These are phyloP conservation scores for Uloborus diversus DNA, from an alignment of 1,140 invertebrate genomes.

Conservation along the genomic window DNA sequence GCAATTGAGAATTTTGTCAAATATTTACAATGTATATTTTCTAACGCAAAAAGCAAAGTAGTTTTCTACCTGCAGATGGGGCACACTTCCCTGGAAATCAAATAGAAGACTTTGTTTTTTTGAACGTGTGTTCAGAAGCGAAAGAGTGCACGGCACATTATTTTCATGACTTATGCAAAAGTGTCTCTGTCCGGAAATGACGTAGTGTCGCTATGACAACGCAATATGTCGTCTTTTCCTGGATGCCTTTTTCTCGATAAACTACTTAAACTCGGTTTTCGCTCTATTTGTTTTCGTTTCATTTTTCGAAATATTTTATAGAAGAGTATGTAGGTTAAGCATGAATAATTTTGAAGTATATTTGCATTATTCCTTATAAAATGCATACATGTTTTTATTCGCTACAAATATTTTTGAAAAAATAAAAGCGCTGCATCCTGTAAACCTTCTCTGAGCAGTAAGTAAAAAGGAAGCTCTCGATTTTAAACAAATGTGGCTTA, in stretches of 20 bases:
- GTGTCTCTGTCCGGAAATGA: constrained; percentile 25
- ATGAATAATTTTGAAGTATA: too few relatives aligned
- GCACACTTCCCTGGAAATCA: not conserved
- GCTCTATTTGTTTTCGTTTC: constrained; percentile 31
- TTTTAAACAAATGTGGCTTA: too few relatives aligned
- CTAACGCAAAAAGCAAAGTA: not conserved
- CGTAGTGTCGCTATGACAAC: constrained; percentile 13
- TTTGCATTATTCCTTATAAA: too few relatives aligned
- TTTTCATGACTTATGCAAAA: constrained; percentile 11
- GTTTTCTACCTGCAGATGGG: constrained; percentile 20
- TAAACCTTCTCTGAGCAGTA: too few relatives aligned
- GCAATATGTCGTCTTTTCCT: constrained; percentile 23
- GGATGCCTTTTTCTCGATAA: constrained; percentile 39
- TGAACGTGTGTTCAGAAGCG: not conserved
- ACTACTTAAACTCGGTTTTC: constrained; percentile 28
- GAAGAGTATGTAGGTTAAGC: too few relatives aligned
- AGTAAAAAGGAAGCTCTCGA: too few relatives aligned
- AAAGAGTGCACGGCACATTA: constrained; percentile 5
- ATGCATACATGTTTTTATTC: too few relatives aligned
- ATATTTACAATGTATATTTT: too few relatives aligned
- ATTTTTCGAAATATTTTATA: too few relatives aligned
- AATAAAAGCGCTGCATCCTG: too few relatives aligned
- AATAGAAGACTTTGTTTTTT: constrained; percentile 14
- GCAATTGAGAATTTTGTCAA: too few relatives aligned
- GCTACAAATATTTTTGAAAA: too few relatives aligned